A percentile compares a stretch with the other conserved stretches of the same genome.
phyloP scores from a whole-genome alignment of 1,140 invertebrate species.

The Ridgeia piscesae region DNA sequence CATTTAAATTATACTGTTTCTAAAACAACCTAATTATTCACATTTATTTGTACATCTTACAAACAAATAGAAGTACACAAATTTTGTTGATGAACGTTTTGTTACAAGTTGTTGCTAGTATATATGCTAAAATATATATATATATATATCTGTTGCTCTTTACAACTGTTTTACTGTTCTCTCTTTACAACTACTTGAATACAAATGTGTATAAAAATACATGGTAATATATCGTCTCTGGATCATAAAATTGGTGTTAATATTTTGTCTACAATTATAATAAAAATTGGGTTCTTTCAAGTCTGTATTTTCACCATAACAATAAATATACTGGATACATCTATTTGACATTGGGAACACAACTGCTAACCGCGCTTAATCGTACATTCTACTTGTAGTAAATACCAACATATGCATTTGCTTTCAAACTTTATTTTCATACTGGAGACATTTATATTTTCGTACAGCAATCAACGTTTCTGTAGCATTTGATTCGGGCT shows the following conservation, averaged over 20 bases:
- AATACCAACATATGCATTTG: neutral
- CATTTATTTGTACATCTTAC: no score
- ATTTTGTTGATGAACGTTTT: no score
- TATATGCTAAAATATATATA: no score
- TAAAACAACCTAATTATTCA: no score
- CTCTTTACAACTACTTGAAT: neutral
- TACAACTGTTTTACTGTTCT: neutral
- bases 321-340: no score
- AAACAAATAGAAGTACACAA: no score
- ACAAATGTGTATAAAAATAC: neutral
- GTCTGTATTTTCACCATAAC: neutral
- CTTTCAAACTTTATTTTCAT: neutral
- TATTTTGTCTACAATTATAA: neutral
- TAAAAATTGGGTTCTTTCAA: neutral
- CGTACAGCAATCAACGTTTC: neutral
- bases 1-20: no score
- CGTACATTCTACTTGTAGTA: neutral
- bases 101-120: no score
- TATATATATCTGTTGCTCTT: no score
- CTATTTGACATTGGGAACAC: no score
- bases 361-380: neutral
- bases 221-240: neutral
- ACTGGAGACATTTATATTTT: neutral
- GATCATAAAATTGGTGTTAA: neutral
- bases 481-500: neutral